Base-by-base conservation (phyloP, 2,113 vertebrate genomes). In the Brachyistius frenatus region DNA sequence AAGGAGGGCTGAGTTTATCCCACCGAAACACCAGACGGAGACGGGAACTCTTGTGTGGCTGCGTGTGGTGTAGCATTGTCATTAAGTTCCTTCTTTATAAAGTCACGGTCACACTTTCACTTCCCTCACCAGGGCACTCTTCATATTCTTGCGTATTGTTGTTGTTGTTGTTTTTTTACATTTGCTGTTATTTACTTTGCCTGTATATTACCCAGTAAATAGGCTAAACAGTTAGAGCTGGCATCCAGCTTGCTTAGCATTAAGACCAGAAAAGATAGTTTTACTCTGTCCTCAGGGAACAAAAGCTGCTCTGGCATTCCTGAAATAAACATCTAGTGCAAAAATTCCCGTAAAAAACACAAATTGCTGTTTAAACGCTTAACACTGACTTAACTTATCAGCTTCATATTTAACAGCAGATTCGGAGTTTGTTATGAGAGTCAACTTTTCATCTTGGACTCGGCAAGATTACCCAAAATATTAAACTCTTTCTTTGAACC, bases 91-190 rank as follows among this genome's bases (percentile, higher is more conserved):
- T 65, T 66, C 15, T 44, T 64, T 16, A 61, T 35, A 61, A 69
- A 67, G 14, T 62, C n/a, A 55, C 33, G 55, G 60, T 62, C 73
- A 61, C 33, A 30, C 66, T 79, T 39, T 66, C 66, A 72, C 78
- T 86, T 72, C 66, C 70, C 37, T 54, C 46, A 58, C 53, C 39
- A 13, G 8, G 0, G 44, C 13, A 74, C 36, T 63, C 65, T 69
- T 73, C 9, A 62, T 36, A 39, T 30, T 66, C 47, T 60, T 67
- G 23, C 30, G 33, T 13, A 9, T 55, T 16, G 52, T 13, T 61
- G 7, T 4, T 9, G 23, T 54, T 30, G 7, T 39, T 56, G 13
- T 14, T 36, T 23, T 54, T 49, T 4, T 55, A 1, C 1, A 37
- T 44, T 44, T 44, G 41, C 10, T 44, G 8, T 44, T 6, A 44